Evolutionary conservation across 1,140 invertebrate species (phyloP).

Genomic region (Drosophila biarmipes): DNA sequence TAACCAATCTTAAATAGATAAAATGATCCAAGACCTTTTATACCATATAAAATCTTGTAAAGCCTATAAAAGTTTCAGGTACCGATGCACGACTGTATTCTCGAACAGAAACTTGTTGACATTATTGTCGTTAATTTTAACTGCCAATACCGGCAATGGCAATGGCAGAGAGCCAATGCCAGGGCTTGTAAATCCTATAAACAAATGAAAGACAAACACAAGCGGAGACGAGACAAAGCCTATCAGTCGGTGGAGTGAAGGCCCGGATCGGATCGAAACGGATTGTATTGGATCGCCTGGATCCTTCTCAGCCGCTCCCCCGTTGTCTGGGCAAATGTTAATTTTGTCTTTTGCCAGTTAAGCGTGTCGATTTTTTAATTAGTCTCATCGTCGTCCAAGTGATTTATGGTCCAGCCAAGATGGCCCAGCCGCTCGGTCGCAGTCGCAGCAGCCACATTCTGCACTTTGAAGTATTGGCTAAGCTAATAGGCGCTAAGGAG

Average conservation of each 20-base stretch:
- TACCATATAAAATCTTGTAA: no score
- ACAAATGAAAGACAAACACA: conserved; percentile 68
- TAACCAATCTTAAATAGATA: neutral
- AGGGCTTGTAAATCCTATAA: conserved; percentile 61
- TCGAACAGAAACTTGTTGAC: conserved; percentile 61
- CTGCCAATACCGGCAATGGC: conserved; percentile 47
- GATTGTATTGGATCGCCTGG: conserved; percentile 1
- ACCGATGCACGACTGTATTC: conserved; percentile 10
- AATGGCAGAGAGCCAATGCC: conserved; percentile 35
- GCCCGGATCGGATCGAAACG: neutral
- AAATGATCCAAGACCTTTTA: neutral
- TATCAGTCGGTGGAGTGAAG: conserved; percentile 35
- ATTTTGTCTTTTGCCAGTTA: conserved; percentile 81
- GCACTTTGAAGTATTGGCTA: conserved; percentile 78
- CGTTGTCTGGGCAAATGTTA: conserved; percentile 67
- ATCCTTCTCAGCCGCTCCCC: conserved; percentile 13
- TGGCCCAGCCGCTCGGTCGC: conserved; percentile 7
- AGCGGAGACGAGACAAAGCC: conserved; percentile 36
- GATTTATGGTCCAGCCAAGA: conserved; percentile 69
- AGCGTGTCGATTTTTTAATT: conserved; percentile 83
- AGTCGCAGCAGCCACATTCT: conserved; percentile 28
- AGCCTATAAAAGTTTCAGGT: neutral
- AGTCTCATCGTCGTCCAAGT: conserved; percentile 81
- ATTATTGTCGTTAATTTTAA: conserved; percentile 80
- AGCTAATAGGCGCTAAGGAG: conserved; percentile 75